Percentiles rank a stretch among this genome's conserved stretches.
These are phyloP conservation scores for Gobionotothen gibberifrons DNA, from an alignment of 2,797 vertebrate genomes.

Conservation along the genomic window DNA sequence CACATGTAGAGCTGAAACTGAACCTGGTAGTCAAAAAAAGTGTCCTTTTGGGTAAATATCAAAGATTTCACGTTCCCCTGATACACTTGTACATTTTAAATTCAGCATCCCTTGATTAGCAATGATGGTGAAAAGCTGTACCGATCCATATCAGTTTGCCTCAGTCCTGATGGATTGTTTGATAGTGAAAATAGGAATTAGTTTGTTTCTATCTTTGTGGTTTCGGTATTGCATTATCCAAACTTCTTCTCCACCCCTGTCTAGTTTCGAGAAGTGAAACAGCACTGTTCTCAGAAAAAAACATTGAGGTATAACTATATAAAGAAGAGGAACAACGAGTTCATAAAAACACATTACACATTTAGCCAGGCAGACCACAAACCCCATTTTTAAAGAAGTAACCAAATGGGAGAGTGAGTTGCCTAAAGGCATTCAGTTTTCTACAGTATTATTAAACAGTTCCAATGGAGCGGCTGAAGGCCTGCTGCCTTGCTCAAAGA, in stretches of 20 bases:
- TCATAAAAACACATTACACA: not conserved
- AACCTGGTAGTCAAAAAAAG: not conserved
- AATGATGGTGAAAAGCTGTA: not conserved
- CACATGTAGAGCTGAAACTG: not conserved
- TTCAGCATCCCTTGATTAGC: not conserved
- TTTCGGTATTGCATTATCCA: not conserved
- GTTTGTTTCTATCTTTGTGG: not conserved
- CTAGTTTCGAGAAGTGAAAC: conserved; percentile 4
- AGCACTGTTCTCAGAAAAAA: not conserved
- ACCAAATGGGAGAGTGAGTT: not conserved
- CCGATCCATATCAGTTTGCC: not conserved
- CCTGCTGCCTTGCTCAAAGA: not conserved
- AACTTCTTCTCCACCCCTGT: not conserved
- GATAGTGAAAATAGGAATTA: too few species aligned
- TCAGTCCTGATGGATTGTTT: not conserved
- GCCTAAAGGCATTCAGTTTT: not conserved
- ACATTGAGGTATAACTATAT: not conserved
- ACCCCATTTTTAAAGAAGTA: not conserved
- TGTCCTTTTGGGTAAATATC: not conserved
- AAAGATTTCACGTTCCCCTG: not conserved
- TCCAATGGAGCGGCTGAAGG: not conserved
- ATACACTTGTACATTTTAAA: not conserved
- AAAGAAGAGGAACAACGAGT: conserved; percentile 6
- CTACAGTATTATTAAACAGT: conserved; percentile 1
- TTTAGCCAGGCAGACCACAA: not conserved